Conservation (phyloP, 2,888 invertebrate genomes). For the Bombyx huttoni region DNA sequence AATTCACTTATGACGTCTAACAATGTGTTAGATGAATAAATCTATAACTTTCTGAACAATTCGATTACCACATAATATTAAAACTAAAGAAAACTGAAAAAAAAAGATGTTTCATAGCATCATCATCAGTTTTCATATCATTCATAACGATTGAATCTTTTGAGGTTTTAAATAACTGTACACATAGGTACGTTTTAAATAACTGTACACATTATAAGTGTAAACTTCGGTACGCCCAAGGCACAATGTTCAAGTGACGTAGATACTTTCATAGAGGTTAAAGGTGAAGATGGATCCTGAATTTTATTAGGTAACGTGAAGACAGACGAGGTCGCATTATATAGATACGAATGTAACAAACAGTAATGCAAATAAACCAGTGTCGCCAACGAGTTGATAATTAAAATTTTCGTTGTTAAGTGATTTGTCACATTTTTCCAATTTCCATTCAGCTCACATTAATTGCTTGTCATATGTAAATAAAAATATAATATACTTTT, state of each 20-base stretch:
- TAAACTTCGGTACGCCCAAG: neutral
- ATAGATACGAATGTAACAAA: constrained; percentile 6
- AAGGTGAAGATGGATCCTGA: constrained; percentile 30
- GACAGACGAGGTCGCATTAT: constrained; percentile 15
- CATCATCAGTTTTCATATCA: too few relatives aligned
- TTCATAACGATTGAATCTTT: too few relatives aligned
- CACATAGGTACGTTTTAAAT: too few relatives aligned
- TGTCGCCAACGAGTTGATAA: neutral
- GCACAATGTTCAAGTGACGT: constrained; percentile 2
- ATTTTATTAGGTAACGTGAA: constrained; percentile 21
- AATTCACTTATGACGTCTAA: too few relatives aligned
- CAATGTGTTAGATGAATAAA: too few relatives aligned
- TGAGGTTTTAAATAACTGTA: too few relatives aligned
- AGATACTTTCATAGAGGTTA: constrained; percentile 33
- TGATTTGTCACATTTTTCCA: neutral
- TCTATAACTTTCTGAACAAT: too few relatives aligned
- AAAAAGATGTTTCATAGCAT: too few relatives aligned
- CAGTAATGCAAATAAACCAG: constrained; percentile 3
- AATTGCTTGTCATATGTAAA: neutral
- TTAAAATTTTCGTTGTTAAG: neutral
- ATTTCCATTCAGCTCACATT: neutral
- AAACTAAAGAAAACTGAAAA: too few relatives aligned
- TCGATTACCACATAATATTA: too few relatives aligned
- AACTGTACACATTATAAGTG: neutral
- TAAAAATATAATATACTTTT: too few relatives aligned